Percentiles rank a stretch among this genome's conserved stretches.
Conservation (phyloP, 1,140 invertebrate genomes). For the Phymastichus coffea region DNA sequence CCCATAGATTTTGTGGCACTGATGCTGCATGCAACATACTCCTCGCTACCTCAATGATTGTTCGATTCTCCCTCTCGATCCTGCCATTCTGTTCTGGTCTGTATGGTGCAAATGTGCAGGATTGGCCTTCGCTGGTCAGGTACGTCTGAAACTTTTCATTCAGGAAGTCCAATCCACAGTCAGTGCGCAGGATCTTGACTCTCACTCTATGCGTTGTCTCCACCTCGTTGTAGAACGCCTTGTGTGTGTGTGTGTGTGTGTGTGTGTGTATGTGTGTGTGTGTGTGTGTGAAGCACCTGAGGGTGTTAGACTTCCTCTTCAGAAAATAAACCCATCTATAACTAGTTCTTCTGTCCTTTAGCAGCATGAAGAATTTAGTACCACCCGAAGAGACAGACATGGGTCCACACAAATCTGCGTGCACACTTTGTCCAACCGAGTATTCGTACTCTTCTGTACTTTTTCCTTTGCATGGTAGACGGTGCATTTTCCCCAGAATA, state of each 20-base stretch:
- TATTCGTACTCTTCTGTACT: slow-evolving; percentile 48
- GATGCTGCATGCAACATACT: slow-evolving; percentile 38
- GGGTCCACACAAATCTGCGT: neutral
- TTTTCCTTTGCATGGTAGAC: slow-evolving; percentile 41
- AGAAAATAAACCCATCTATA: slow-evolving; percentile 51
- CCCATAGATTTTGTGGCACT: slow-evolving; percentile 42
- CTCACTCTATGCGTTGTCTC: neutral
- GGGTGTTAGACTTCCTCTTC: slow-evolving; percentile 46
- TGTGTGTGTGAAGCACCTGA: slow-evolving; percentile 36
- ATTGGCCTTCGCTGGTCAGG: neutral
- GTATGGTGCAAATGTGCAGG: slow-evolving; percentile 40
- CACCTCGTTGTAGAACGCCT: neutral
- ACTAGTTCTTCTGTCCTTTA: slow-evolving; percentile 51
- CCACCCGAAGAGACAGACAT: slow-evolving; percentile 29
- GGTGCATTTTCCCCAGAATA: slow-evolving; percentile 41
- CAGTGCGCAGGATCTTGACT: neutral
- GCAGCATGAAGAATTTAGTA: slow-evolving; percentile 48
- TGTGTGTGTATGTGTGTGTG: no score
- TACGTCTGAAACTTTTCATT: neutral
- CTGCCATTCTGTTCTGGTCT: slow-evolving; percentile 48
- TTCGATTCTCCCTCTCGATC: slow-evolving; percentile 47
- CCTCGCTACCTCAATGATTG: slow-evolving; percentile 45
- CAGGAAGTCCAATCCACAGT: neutral
- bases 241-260: no score
- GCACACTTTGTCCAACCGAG: slow-evolving; percentile 40